Evolutionary conservation across 1,140 invertebrate species (phyloP).

Genomic region (Lutraria rhynchaena): DNA sequence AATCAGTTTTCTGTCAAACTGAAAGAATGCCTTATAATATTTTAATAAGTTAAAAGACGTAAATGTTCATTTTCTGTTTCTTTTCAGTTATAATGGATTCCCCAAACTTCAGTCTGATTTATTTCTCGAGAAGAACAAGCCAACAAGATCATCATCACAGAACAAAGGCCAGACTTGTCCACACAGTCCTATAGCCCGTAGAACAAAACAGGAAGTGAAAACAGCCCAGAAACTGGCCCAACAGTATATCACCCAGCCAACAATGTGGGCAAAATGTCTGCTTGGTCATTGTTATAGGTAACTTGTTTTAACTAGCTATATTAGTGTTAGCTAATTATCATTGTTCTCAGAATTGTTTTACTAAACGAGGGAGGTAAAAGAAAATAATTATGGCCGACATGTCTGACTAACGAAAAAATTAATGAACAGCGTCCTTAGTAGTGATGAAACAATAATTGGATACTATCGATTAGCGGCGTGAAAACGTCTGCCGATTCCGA

Average conservation of each 20-base stretch:
- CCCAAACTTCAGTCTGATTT: conserved; percentile 84
- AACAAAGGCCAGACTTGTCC: conserved; percentile 85
- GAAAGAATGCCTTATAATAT: too few relatives aligned
- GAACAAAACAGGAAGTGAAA: conserved; percentile 97
- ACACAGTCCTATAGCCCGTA: conserved; percentile 93
- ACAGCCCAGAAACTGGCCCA: conserved; percentile 90
- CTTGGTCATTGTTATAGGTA: conserved; percentile 83
- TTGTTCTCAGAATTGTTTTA: too few relatives aligned
- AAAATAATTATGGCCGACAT: too few relatives aligned
- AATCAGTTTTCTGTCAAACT: too few relatives aligned
- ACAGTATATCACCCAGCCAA: conserved; percentile 9
- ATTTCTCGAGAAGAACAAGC: conserved; percentile 82
- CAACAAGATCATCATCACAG: conserved; percentile 71
- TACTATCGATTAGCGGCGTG: too few relatives aligned
- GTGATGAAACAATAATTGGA: too few relatives aligned
- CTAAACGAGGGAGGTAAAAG: too few relatives aligned
- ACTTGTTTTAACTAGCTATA: neutral
- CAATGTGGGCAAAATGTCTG: conserved; percentile 75
- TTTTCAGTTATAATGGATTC: conserved; percentile 81
- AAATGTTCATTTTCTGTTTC: neutral
- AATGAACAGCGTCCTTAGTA: too few relatives aligned
- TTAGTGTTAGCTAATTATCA: too few relatives aligned
- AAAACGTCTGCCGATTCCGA: too few relatives aligned
- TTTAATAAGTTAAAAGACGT: too few relatives aligned
- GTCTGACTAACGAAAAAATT: too few relatives aligned